phyloP scores from a whole-genome alignment of 2,113 vertebrate genomes.

The Austrofundulus limnaeus region DNA sequence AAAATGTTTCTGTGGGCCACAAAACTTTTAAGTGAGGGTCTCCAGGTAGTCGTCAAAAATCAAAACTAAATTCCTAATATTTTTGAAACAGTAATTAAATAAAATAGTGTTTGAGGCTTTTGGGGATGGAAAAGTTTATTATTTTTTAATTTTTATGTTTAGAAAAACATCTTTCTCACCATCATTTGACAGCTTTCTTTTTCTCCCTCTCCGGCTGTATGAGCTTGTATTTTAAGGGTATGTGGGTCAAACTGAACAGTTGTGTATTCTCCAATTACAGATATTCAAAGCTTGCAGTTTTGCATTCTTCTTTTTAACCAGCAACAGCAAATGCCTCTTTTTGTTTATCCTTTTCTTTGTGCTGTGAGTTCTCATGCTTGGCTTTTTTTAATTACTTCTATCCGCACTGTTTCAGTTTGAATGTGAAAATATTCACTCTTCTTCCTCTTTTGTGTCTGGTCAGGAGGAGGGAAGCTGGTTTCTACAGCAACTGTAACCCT shows the following conservation, averaged over 20 bases:
- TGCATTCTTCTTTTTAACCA: too few species aligned
- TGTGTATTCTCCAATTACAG: conserved; percentile 57
- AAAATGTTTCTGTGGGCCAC: too few species aligned
- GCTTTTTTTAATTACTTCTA: conserved; percentile 11
- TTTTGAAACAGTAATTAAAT: too few species aligned
- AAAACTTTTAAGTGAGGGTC: too few species aligned
- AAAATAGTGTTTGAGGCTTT: too few species aligned
- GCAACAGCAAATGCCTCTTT: not conserved
- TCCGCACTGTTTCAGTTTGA: conserved; percentile 1
- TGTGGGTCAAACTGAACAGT: conserved; percentile 53
- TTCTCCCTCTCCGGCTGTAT: not conserved
- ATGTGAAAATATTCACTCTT: conserved; percentile 7
- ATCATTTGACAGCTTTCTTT: not conserved
- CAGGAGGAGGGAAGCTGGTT: conserved; percentile 35
- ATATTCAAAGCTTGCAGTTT: conserved; percentile 12
- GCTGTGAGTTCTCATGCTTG: conserved; percentile 6
- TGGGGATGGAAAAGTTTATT: too few species aligned
- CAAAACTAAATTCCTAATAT: too few species aligned
- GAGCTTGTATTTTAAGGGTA: conserved; percentile 8
- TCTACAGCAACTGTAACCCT: conserved; percentile 40
- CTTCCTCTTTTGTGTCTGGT: conserved; percentile 18
- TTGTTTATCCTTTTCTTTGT: not conserved
- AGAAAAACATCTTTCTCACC: not conserved
- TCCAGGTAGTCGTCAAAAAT: too few species aligned
- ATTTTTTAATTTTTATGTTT: not conserved